Evolutionary conservation across 92 coral and sea anemone genomes (phyloP), one percentile per base, ranked within the genome.

Genomic region (Parazoanthus swiftii): DNA sequence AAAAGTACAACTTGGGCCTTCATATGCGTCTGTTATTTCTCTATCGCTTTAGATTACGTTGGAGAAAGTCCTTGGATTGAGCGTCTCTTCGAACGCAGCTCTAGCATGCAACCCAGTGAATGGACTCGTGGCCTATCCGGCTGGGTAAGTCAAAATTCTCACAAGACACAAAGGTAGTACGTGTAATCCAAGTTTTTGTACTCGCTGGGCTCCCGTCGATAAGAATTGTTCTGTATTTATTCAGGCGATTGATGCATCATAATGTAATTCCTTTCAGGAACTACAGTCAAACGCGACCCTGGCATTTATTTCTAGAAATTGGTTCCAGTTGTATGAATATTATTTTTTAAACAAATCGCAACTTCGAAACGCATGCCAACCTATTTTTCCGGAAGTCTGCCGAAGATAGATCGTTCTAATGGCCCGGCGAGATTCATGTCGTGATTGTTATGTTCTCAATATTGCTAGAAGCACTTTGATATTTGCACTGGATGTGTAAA

Each of bases 61-160:
- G 37, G 98, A 94, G 79, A 97, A 95, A 85, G 99, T 97, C 73
- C 90, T 97, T 54, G 99, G 99, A 7, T 66, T 97, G 74, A 95
- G 98, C 3, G 91, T 93, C 4, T 90, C 94, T 33, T 92, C 94
- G 81, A 97, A 92, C 85, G 94, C 98, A 1, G 94, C 94, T 29
- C 85, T 97, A 25, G 95, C 99, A 0, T 97, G 99, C 72, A 93
- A 94, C 67, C 98, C 99, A 0, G 91, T 89, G 73, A 89, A 86
- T 51, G 99, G 99, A 38, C 74, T 95, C 33, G 86, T 95, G 29
- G 99, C 99, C 0, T 97, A 92, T 73, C 96, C 99, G 16, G 99
- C 99, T 20, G 99, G 99, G 99, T 97, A 91, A 92, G 98, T 77
- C 68, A 43, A 37, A 29, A 73, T 33, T 73, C 4, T 3, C 21